Base-by-base conservation (phyloP, 2,113 vertebrate species). In the Tamias sibiricus region DNA sequence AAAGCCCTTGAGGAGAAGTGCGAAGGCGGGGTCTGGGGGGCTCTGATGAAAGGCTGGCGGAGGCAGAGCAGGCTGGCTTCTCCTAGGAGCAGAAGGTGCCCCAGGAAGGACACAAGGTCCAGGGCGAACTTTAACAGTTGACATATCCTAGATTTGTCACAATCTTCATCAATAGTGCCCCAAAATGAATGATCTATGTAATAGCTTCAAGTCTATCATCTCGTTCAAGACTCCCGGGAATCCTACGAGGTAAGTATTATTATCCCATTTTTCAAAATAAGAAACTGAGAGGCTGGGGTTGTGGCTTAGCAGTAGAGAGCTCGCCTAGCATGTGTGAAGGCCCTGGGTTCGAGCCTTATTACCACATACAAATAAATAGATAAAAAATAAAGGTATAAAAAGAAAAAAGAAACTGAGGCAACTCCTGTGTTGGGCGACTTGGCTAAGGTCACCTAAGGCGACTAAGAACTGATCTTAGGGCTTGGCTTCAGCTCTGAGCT, bases 11-110 rank as follows among this genome's bases (percentile, higher is more conserved):
- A 71, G 80, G 62, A 16, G 2, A 9, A 59, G 42, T 1, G 4
- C 2, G 19, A 6, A 75, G 59, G 71, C 35, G 72, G 47, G 35
- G 20, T 35, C 11, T 26, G 3, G 7, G 20, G 62, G 0, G 17
- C 44, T 16, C 52, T 4, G 62, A n/a, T 0, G 54, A 42, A 16
- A 40, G 49, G 6, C 32, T 3, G n/a, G 14, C 64, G 6, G 24
- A 4, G 3, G 1, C 17, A 10, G 28, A 14, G 9, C 13, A 7
- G 24, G 3, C 59, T 28, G 0, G 0, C 32, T 71, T 26, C 28
- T 59, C 62, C 79, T 13, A 3, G 83, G n/a, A 79, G 62, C 1
- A 19, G 28, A 24, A 0, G 37, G 0, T 0, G 0, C 8, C 8
- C 11, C 26, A 28, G 52, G 17, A 54, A 68, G 17, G 6, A 0